Evolutionary conservation across 2,113 vertebrate genomes (phyloP), one percentile per base, ranked within the genome.

Genomic region (Crotophaga sulcirostris): DNA sequence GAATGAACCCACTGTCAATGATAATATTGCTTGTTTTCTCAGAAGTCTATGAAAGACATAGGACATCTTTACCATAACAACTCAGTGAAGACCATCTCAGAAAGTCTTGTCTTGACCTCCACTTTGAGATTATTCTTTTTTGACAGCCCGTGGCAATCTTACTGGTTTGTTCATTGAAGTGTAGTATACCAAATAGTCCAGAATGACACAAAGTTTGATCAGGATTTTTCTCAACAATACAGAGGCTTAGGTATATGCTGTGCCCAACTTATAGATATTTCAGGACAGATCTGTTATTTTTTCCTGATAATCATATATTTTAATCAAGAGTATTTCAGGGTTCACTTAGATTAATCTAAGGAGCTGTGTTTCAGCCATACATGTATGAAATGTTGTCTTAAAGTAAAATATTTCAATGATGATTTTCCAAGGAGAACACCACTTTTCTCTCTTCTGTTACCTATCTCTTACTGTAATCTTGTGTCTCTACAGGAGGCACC

Each of bases 401-500:
- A 87, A 81, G 36, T 24, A 6, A 2, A 13, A 28, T 62, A 93
- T 93, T 73, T 52, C 40, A 60, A 68, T 80, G 16, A 14, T 6
- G 9, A 8, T 78, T 96, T 92, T 74, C 42, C n/a, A 40, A 86
- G 75, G 62, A 93, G 34, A 28, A 13, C 17, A 55, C 11, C 7
- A 26, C 9, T 68, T 3, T 89, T 82, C 81, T 89, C n/a, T 58
- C 38, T 83, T 67, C 18, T 8, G 5, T 83, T 56, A 36, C 62
- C 26, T 95, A 40, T 87, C 80, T 64, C 60, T 95, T 89, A 87
- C 21, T 45, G 21, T 67, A 54, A 92, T 94, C 60, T 95, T 64
- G 7, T 67, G 83, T 89, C 52, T 47, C 89, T 93, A 93, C 86
- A 90, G 91, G 93, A 95, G 78, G 92, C 95, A 96, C 75, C 70